Conservation (phyloP, 2,797 vertebrate species). For the Synanceia verrucosa region DNA sequence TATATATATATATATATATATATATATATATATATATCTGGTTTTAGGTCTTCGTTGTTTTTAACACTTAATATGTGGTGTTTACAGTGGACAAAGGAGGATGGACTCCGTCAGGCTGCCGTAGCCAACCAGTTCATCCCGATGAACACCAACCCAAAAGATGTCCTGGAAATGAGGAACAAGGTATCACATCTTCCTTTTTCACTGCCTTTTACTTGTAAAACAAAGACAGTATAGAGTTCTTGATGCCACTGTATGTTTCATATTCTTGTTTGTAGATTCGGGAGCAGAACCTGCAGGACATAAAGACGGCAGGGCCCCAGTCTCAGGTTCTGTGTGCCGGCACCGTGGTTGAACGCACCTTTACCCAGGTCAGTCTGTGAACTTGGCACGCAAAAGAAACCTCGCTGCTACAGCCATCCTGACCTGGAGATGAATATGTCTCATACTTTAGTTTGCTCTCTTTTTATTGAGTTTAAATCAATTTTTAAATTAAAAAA, state of each 20-base stretch:
- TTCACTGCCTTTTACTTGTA: not conserved
- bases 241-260: too few relatives aligned
- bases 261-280: conserved; percentile 80
- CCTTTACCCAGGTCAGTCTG: conserved; percentile 91
- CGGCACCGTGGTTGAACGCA: conserved; percentile 88
- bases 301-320: conserved; percentile 96
- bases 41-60: conserved; percentile 23
- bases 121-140: conserved; percentile 99
- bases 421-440: conserved; percentile 61
- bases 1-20: too few relatives aligned
- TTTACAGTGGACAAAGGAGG: conserved; percentile 99
- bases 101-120: conserved; percentile 90
- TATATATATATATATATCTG: too few relatives aligned
- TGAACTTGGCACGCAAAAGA: not conserved
- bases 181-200: conserved; percentile 83
- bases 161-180: conserved; percentile 99
- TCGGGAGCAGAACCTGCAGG: conserved; percentile 97
- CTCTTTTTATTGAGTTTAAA: not conserved
- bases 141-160: conserved; percentile 98
- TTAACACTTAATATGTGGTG: conserved; percentile 46
- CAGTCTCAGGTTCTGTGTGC: conserved; percentile 94
- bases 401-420: conserved; percentile 32
- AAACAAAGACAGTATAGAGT: not conserved
- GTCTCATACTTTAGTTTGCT: not conserved
- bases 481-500: not conserved